Evolutionary conservation across 2,113 vertebrate genomes (phyloP), one percentile per base, ranked within the genome.

Genomic region (Struthidea cinerea): DNA sequence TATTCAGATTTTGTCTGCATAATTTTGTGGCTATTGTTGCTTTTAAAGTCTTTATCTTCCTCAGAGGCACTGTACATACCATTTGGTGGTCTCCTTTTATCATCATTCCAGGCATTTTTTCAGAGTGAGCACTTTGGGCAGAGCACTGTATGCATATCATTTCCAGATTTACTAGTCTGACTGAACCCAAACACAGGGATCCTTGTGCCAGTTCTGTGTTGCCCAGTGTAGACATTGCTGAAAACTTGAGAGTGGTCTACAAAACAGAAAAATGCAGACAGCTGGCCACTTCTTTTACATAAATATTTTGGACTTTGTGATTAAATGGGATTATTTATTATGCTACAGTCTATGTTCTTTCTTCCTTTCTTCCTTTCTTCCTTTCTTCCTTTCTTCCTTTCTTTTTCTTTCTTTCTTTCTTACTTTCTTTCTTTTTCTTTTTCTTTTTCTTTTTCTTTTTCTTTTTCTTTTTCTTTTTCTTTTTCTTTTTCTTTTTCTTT

Each of bases 181-280:
- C 41, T 76, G 22, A 76, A 46, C 12, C 46, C n/a, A 57, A 76
- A 30, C 2, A 4, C 15, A 32, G 42, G 10, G 55, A 73, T 83
- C 21, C 19, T 26, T 88, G n/a, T 0, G 0, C 20, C 64, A 11
- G 6, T 33, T 65, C 23, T 46, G 5, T 0, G 0, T 65, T 37
- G 5, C 22, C 27, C 32, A 21, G 4, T 4, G 7, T 21, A 41
- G 50, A 63, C 15, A 24, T 24, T 35, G 50, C 35, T 92, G 67
- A 65, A 65, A 83, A 73, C 33, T 8, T 26, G n/a, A 71, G 27
- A 60, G 10, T 4, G 44, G 11, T 33, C 39, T 63, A 5, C 3
- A 9, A 65, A 67, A 32, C 7, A 8, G 16, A 33, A 60, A 59
- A 86, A 89, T 5, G 11, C n/a, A 42, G 30, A 37, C 15, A 84